These are phyloP conservation scores for Oreochromis spilurus DNA, from an alignment of 2,113 vertebrate genomes.

Conservation along the genomic window DNA sequence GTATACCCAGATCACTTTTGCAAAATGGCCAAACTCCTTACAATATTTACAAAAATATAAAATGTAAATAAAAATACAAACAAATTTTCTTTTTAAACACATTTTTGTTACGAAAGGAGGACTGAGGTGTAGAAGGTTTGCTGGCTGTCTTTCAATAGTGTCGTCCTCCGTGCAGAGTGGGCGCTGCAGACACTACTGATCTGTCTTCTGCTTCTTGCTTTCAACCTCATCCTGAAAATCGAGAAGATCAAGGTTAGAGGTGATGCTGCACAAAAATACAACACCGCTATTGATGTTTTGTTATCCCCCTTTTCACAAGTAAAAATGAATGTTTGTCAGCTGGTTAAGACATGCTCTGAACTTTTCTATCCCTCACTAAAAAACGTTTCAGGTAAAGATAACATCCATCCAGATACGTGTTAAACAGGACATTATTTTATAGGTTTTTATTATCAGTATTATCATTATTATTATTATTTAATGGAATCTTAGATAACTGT, in stretches of 20 bases:
- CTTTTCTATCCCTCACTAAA: background rate
- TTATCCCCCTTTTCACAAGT: background rate
- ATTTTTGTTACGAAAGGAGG: conserved; percentile 83
- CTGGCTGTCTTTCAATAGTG: conserved; percentile 72
- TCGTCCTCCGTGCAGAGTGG: conserved; percentile 28
- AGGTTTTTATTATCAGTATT: background rate
- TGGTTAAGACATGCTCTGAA: background rate
- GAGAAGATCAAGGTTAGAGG: background rate
- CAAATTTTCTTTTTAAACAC: conserved; percentile 89
- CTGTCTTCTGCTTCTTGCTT: conserved; percentile 90
- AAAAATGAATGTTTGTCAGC: background rate
- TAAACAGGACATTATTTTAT: background rate
- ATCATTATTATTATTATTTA: background rate
- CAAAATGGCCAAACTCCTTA: conserved; percentile 86
- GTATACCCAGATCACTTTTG: conserved; percentile 81
- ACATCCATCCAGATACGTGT: background rate
- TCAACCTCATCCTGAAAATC: conserved; percentile 80
- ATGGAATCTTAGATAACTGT: background rate
- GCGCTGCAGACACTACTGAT: conserved; percentile 50
- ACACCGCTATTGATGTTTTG: background rate
- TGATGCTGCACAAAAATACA: background rate
- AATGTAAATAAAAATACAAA: conserved; percentile 84
- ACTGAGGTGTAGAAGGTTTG: conserved; percentile 79
- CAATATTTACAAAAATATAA: conserved; percentile 86
- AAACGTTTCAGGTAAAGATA: background rate